phyloP scores from a whole-genome alignment of 2,888 invertebrate genomes.

The Ophion slaviceki region DNA sequence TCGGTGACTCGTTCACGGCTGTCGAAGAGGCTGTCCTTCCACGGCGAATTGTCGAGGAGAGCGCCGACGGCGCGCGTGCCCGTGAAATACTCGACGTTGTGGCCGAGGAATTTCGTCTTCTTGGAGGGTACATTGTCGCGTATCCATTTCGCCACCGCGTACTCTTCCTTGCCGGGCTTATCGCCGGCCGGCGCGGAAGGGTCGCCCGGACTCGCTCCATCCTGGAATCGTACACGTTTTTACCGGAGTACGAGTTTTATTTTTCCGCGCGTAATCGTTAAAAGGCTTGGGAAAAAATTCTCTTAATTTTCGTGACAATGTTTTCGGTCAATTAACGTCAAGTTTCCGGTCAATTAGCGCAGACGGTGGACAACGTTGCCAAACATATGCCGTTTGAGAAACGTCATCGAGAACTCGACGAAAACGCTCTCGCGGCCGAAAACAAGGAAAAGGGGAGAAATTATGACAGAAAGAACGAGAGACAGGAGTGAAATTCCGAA shows the following conservation, averaged over 20 bases:
- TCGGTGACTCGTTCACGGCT: conserved; percentile 92
- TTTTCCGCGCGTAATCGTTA: background rate
- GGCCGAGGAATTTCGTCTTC: conserved; percentile 97
- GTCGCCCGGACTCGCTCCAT: conserved; percentile 83
- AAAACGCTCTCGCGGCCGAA: background rate
- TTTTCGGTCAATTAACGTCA: background rate
- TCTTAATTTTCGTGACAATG: background rate
- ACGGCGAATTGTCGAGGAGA: conserved; percentile 93
- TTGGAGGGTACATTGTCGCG: conserved; percentile 96
- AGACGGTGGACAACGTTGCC: background rate
- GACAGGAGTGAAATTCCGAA: background rate
- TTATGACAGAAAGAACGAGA: background rate
- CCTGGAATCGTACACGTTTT: conserved; percentile 75
- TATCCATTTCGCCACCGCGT: conserved; percentile 96
- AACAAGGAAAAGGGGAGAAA: background rate
- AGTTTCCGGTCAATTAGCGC: background rate
- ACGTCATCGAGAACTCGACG: background rate
- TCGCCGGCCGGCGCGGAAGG: conserved; percentile 85
- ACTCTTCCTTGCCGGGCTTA: conserved; percentile 95
- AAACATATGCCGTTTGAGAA: conserved; percentile 32
- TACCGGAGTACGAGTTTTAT: background rate
- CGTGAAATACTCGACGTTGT: conserved; percentile 98
- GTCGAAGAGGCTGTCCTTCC: conserved; percentile 92
- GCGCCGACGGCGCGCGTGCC: conserved; percentile 97
- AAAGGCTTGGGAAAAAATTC: background rate